These are phyloP conservation scores for Tupaia chinensis DNA, from an alignment of 2,113 vertebrate species.

Conservation along the genomic window DNA sequence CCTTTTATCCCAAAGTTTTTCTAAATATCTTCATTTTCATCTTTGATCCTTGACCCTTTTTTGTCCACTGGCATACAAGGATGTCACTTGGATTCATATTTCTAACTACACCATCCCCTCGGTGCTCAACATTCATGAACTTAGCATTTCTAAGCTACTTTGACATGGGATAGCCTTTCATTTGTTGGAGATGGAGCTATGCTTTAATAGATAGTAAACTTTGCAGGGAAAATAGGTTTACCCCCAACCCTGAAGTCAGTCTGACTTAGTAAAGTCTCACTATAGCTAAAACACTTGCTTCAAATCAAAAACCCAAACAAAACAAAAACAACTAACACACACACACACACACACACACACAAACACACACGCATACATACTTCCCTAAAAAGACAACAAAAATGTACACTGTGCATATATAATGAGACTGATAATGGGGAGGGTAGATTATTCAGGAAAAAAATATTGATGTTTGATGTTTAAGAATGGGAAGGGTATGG, in stretches of 20 bases:
- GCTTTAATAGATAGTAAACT: background rate
- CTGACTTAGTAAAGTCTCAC: background rate
- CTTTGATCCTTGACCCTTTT: background rate
- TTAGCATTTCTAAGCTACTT: background rate
- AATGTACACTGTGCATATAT: background rate
- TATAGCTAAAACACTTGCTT: background rate
- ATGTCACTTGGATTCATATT: background rate
- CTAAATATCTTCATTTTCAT: slow-evolving; percentile 18
- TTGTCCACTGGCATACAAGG: background rate
- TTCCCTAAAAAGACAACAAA: background rate
- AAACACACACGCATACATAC: background rate
- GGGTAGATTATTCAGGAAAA: background rate
- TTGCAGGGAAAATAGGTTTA: background rate
- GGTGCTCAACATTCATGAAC: background rate
- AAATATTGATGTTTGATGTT: background rate
- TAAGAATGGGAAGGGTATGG: background rate
- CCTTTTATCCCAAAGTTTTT: background rate
- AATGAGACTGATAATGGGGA: background rate
- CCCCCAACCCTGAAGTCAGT: background rate
- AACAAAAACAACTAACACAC: background rate
- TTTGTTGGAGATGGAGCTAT: background rate
- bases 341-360: too few species aligned
- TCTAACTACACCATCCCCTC: background rate
- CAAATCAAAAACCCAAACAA: background rate
- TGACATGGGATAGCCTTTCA: background rate